Percentiles rank a stretch among this genome's conserved stretches.
phyloP scores from a whole-genome alignment of 2,113 vertebrate species.

The Pavo muticus region DNA sequence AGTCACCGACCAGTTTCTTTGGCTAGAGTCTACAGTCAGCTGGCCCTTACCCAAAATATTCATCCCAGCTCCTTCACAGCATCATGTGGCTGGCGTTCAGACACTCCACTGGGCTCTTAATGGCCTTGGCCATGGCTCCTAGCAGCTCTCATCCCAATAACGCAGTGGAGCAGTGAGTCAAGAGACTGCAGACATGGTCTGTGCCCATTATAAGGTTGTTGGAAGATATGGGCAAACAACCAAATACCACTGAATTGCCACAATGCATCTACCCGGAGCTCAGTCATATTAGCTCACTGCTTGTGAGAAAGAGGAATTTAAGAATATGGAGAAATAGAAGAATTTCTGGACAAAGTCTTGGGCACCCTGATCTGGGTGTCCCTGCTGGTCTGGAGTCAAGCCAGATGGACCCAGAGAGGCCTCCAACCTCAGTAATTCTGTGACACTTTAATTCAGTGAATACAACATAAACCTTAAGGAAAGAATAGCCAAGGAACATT shows the following conservation, averaged over 20 bases:
- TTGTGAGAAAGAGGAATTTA: not conserved
- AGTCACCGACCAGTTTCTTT: not conserved
- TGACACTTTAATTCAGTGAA: not conserved
- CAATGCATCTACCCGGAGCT: not conserved
- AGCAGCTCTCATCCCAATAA: slow-evolving; percentile 33
- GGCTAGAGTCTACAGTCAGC: not conserved
- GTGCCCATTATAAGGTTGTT: not conserved
- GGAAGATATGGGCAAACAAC: not conserved
- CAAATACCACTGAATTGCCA: not conserved
- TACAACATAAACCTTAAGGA: not conserved
- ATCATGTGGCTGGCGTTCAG: not conserved
- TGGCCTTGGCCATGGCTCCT: slow-evolving; percentile 3
- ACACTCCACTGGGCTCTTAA: not conserved
- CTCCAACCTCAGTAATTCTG: not conserved
- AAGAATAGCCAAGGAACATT: not conserved
- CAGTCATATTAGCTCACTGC: not conserved
- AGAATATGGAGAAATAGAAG: not conserved
- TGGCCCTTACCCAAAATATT: slow-evolving; percentile 12
- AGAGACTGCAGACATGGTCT: not conserved
- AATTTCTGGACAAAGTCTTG: not conserved
- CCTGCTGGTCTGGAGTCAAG: not conserved
- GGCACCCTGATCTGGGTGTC: not conserved
- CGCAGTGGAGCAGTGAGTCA: not conserved
- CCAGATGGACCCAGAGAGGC: not conserved
- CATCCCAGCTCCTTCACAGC: not conserved